These are phyloP conservation scores for Lithodes maja DNA, from an alignment of 2,888 invertebrate genomes.

Conservation along the genomic window DNA sequence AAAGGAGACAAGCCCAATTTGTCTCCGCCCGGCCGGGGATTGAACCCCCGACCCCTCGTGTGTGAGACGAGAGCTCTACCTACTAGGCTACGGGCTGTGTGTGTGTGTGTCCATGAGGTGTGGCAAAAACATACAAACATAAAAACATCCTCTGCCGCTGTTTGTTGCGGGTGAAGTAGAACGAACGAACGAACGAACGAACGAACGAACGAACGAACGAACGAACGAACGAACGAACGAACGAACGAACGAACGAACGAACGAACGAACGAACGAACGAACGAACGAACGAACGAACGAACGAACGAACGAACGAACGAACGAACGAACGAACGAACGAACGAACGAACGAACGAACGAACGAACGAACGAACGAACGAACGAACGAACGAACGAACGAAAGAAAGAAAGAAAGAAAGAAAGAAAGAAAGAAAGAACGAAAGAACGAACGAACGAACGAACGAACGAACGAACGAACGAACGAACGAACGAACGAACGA, in stretches of 20 bases:
- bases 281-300: conserved; percentile 20
- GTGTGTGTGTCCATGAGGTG: too few relatives aligned
- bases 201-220: not conserved
- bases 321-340: conserved; percentile 25
- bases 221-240: conserved; percentile 9
- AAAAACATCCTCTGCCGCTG: too few relatives aligned
- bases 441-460: too few relatives aligned
- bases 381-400: conserved; percentile 1
- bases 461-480: conserved; percentile 1
- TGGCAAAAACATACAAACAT: too few relatives aligned
- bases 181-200: conserved; percentile 1
- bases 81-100: too few relatives aligned
- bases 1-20: too few relatives aligned
- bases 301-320: conserved; percentile 22
- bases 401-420: too few relatives aligned
- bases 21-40: too few relatives aligned
- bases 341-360: conserved; percentile 9
- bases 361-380: conserved; percentile 1
- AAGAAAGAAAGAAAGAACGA: too few relatives aligned
- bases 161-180: not conserved
- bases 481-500: conserved; percentile 1
- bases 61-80: too few relatives aligned
- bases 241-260: conserved; percentile 13
- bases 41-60: too few relatives aligned
- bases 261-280: conserved; percentile 10